phyloP scores from a whole-genome alignment of 2,797 vertebrate genomes.

The Sebastes matsubarae region DNA sequence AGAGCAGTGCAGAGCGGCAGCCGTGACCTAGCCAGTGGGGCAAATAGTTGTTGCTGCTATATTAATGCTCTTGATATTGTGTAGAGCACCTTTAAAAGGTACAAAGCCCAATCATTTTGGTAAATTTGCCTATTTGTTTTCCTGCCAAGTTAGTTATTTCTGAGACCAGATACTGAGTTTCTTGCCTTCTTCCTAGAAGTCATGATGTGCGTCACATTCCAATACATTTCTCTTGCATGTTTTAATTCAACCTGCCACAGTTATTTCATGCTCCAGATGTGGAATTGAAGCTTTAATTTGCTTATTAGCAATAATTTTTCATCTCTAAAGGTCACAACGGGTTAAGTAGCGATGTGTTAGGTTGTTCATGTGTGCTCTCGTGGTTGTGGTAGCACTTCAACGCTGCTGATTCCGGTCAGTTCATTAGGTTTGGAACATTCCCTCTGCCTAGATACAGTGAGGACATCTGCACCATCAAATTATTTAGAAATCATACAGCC shows the following conservation, averaged over 20 bases:
- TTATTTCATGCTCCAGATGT: background rate
- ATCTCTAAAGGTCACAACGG: background rate
- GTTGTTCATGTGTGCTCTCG: background rate
- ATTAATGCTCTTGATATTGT: too few species aligned
- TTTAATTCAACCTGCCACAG: background rate
- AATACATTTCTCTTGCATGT: background rate
- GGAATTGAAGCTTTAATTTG: background rate
- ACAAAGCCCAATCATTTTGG: background rate
- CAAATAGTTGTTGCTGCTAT: too few species aligned
- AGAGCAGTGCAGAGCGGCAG: too few species aligned
- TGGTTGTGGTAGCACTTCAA: background rate
- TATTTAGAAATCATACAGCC: slow-evolving; percentile 9
- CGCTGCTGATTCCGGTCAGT: background rate
- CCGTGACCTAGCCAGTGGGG: too few species aligned
- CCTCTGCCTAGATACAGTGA: background rate
- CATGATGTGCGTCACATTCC: background rate
- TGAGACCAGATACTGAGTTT: background rate
- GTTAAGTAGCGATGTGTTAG: background rate
- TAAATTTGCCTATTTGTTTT: background rate
- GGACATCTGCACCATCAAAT: slow-evolving; percentile 13
- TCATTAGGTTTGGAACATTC: background rate
- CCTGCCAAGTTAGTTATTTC: background rate
- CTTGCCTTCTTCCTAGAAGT: background rate
- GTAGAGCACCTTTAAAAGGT: too few species aligned
- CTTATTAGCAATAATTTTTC: background rate